A percentile compares a stretch with the other conserved stretches of the same genome.
phyloP scores from a whole-genome alignment of 2,888 invertebrate species.

The Gasteruption jaculator region DNA sequence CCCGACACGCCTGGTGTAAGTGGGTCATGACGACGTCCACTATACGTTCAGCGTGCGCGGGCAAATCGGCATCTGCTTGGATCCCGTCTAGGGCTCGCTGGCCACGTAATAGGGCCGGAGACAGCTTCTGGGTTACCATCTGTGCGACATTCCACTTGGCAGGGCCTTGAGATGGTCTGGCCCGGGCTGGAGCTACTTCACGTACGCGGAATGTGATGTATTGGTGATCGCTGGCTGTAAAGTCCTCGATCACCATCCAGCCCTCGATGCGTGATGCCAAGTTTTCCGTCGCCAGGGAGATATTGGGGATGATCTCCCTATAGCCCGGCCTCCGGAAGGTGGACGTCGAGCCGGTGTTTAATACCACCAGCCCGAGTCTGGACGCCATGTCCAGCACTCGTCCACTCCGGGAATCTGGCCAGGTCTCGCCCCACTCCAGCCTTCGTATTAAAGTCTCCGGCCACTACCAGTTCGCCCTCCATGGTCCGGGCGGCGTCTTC shows the following conservation, averaged over 20 bases:
- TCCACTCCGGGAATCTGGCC: conserved; percentile 26
- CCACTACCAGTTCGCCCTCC: background rate
- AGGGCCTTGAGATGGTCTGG: background rate
- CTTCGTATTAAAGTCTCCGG: conserved; percentile 3
- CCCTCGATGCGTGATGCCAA: conserved; percentile 8
- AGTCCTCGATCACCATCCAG: too few species aligned
- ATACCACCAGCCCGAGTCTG: conserved; percentile 18
- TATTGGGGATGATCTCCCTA: conserved; percentile 17
- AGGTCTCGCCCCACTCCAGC: too few species aligned
- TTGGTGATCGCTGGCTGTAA: conserved; percentile 24
- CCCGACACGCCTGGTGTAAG: conserved; percentile 13
- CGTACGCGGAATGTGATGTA: conserved; percentile 12
- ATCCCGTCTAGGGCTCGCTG: background rate
- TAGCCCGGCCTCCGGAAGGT: conserved; percentile 19
- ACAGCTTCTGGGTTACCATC: background rate
- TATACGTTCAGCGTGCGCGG: background rate
- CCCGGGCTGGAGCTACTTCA: background rate
- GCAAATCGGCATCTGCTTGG: background rate
- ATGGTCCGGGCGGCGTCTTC: background rate
- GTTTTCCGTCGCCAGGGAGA: conserved; percentile 19
- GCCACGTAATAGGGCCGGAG: conserved; percentile 1
- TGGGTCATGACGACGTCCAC: conserved; percentile 3
- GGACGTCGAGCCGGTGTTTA: conserved; percentile 12
- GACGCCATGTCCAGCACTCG: conserved; percentile 25
- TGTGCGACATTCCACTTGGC: background rate